Conservation (phyloP, 2,113 vertebrate species). For the Gorsachius goisagi region DNA sequence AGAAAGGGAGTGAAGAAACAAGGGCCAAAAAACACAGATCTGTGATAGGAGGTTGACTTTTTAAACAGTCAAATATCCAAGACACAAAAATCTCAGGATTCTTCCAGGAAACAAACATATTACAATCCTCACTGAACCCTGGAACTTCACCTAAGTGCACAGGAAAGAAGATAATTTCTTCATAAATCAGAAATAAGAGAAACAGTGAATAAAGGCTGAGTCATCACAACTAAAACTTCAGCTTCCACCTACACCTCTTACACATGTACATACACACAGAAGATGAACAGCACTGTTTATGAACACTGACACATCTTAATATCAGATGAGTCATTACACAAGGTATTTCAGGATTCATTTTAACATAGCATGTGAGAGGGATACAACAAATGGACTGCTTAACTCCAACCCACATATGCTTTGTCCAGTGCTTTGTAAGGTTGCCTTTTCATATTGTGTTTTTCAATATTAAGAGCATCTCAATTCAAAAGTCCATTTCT, state of each 20-base stretch:
- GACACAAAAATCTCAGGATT: background rate
- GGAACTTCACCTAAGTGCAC: background rate
- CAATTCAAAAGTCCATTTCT: background rate
- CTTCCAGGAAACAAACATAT: background rate
- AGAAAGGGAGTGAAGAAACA: background rate
- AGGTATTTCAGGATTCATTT: constrained; percentile 44
- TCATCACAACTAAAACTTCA: constrained; percentile 45
- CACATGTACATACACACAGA: constrained; percentile 35
- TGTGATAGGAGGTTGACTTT: background rate
- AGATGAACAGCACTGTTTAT: constrained; percentile 55
- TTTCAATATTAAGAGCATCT: background rate
- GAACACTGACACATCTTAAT: constrained; percentile 40
- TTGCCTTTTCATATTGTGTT: background rate
- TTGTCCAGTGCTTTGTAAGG: background rate
- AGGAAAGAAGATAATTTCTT: background rate
- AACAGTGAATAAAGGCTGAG: constrained; percentile 51
- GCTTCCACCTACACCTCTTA: constrained; percentile 52
- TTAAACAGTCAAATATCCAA: background rate
- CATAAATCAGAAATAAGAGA: background rate
- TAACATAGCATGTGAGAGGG: background rate
- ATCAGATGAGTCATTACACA: constrained; percentile 51
- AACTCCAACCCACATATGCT: background rate
- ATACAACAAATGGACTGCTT: background rate
- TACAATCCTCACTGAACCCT: background rate
- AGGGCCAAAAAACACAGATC: background rate